These are phyloP conservation scores for Nibea albiflora DNA, from an alignment of 2,113 vertebrate species.

Conservation along the genomic window DNA sequence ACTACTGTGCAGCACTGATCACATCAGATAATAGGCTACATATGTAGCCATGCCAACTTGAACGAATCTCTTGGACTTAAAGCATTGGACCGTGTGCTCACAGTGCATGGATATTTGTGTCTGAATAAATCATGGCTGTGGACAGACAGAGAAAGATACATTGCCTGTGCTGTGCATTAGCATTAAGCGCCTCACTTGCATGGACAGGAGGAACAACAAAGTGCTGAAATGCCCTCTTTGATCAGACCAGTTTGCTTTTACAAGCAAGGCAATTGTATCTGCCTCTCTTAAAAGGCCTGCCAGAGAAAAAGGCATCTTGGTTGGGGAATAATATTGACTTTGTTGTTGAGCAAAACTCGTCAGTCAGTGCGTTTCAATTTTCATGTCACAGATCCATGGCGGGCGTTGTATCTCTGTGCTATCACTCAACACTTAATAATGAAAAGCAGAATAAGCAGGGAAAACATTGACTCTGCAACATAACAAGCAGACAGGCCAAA, in stretches of 20 bases:
- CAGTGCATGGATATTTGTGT: neutral
- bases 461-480: neutral
- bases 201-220: neutral
- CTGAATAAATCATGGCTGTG: neutral
- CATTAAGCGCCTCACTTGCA: slow-evolving; percentile 13
- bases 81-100: neutral
- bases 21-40: slow-evolving; percentile 25
- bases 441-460: neutral
- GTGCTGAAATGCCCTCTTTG: neutral
- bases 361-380: slow-evolving; percentile 1
- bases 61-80: neutral
- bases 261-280: neutral
- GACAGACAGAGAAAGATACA: slow-evolving; percentile 9
- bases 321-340: neutral
- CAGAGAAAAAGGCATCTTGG: neutral
- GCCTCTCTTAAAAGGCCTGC: neutral
- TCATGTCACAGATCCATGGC: neutral
- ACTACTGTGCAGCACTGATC: slow-evolving; percentile 38
- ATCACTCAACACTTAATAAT: slow-evolving; percentile 30
- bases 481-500: neutral
- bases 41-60: slow-evolving; percentile 14
- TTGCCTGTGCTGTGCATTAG: neutral
- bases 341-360: slow-evolving; percentile 22
- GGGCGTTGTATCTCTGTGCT: neutral
- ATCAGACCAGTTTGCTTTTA: slow-evolving; percentile 5